These are phyloP conservation scores for Otolemur garnettii DNA, from an alignment of 2,113 vertebrate species.

Conservation along the genomic window DNA sequence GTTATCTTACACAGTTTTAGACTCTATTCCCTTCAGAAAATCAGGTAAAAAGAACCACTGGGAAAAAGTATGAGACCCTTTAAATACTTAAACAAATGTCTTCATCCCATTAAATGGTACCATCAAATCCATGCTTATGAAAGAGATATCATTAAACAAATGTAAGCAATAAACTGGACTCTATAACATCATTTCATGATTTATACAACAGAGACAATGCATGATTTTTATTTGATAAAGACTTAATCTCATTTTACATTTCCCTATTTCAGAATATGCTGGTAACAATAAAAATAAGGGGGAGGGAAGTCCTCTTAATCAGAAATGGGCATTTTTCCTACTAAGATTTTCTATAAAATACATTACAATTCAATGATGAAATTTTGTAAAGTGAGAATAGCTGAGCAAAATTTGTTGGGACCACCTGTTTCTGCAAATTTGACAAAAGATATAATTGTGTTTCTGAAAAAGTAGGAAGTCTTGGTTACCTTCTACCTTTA, in stretches of 20 bases:
- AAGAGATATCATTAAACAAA: background rate
- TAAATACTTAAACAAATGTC: conserved; percentile 1
- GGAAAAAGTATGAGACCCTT: background rate
- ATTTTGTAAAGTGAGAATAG: background rate
- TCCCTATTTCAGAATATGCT: background rate
- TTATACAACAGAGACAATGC: background rate
- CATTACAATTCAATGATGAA: background rate
- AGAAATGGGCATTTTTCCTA: background rate
- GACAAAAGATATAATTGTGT: background rate
- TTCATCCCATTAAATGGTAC: background rate
- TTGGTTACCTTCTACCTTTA: background rate
- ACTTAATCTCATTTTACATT: conserved; percentile 11
- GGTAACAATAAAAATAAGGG: background rate
- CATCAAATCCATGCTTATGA: background rate
- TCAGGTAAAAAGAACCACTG: background rate
- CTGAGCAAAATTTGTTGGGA: background rate
- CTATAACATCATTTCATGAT: background rate
- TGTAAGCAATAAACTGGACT: background rate
- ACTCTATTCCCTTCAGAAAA: conserved; percentile 12
- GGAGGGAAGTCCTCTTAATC: background rate
- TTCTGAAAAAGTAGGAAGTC: background rate
- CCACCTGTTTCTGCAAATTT: background rate
- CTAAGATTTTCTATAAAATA: background rate
- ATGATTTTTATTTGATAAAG: background rate
- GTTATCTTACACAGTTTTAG: background rate